Evolutionary conservation across 2,113 vertebrate genomes (phyloP), one percentile per base, ranked within the genome.

Genomic region (Polypterus bichir): DNA sequence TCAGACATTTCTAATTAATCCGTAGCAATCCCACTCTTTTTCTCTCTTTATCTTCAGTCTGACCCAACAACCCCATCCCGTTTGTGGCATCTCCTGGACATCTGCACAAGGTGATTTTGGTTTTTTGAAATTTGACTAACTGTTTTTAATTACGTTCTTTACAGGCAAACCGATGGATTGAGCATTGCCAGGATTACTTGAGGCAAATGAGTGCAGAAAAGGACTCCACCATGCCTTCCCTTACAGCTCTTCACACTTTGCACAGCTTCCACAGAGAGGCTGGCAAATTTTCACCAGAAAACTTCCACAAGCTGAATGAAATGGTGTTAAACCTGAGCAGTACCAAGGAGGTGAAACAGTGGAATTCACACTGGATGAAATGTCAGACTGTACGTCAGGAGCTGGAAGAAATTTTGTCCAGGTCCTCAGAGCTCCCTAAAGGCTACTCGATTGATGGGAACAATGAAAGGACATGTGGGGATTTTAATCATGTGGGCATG

Each of bases 161-260:
- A 3, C 59, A 91, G 88, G 86, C 68, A 2, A 73, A 81, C 62
- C 70, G 71, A 61, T 85, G 83, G 86, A 73, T 77, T 66, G 67
- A 79, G 44, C 81, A 79, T 64, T 83, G 84, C 66, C 71, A 79
- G 63, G 77, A 86, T 49, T 83, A 80, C 65, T 81, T 83, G 58
- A 52, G 63, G 52, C 80, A 78, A 6, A 48, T 81, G 60, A 78
- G 63, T 52, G 5, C 73, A 3, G 78, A 81, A 11, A 62, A 54
- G 58, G 57, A 73, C n/a, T 66, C 63, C 4, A 62, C 54, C 3
- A 44, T 51, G 5, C 68, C 71, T 59, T 74, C 81, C 0, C 65
- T 73, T 0, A 65, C 74, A 3, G 78, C 73, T n/a, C 60, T 83
- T 27, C 74, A 80, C 59, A 65, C 62, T n/a, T 65, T 87, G 62